phyloP scores from a whole-genome alignment of 2,888 invertebrate genomes.

The Parapristionchus giblindavisi region DNA sequence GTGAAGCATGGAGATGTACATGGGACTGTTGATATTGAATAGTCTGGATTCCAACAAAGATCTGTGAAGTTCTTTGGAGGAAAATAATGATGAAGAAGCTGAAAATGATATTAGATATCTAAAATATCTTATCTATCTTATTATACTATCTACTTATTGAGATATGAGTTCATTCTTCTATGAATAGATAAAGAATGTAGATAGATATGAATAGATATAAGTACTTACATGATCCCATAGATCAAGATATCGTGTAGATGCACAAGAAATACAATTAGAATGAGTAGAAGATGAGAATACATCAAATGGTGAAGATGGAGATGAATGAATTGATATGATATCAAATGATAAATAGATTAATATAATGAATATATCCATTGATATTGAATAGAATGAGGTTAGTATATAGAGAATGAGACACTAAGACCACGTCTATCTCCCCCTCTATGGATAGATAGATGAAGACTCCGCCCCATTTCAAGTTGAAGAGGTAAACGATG shows the following conservation, averaged over 20 bases:
- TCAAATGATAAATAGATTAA: background rate
- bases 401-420: no score
- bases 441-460: no score
- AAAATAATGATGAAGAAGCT: slow-evolving; percentile 62
- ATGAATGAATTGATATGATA: slow-evolving; percentile 4
- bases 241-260: slow-evolving; percentile 58
- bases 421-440: no score
- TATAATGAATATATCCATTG: no score
- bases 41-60: slow-evolving; percentile 47
- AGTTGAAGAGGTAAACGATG: no score
- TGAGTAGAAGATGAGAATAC: slow-evolving; percentile 4
- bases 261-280: slow-evolving; percentile 46
- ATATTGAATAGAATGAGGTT: no score
- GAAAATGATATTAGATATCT: background rate
- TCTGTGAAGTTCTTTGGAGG: slow-evolving; percentile 68
- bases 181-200: slow-evolving; percentile 6
- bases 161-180: background rate
- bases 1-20: slow-evolving; percentile 65
- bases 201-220: background rate
- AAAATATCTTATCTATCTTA: background rate
- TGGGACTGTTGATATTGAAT: slow-evolving; percentile 56
- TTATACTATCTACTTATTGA: background rate
- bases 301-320: slow-evolving; percentile 15
- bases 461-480: no score
- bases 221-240: slow-evolving; percentile 50